These are phyloP conservation scores for Lepidothrix coronata DNA, from an alignment of 2,113 vertebrate genomes.

Conservation along the genomic window DNA sequence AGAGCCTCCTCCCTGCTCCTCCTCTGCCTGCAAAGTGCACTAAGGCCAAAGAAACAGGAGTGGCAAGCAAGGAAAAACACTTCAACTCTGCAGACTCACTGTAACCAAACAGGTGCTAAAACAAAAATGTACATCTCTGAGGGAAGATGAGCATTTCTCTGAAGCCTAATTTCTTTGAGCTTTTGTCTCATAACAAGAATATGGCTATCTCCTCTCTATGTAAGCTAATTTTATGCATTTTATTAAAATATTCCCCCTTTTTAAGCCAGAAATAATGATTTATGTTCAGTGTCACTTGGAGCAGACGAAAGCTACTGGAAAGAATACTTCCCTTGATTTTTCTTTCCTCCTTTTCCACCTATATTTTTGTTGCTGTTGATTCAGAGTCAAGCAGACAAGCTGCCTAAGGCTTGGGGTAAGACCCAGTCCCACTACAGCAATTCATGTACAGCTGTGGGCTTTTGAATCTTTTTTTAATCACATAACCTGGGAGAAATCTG, in stretches of 20 bases:
- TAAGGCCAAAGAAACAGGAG: not conserved
- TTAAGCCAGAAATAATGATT: not conserved
- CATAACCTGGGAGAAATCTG: not conserved
- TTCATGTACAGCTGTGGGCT: not conserved
- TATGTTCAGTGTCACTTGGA: not conserved
- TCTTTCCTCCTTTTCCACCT: not conserved
- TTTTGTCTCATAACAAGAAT: not conserved
- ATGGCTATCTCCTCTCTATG: not conserved
- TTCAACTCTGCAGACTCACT: not conserved
- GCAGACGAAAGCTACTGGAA: not conserved
- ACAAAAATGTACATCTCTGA: not conserved
- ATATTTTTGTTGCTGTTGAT: not conserved
- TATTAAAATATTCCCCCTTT: not conserved
- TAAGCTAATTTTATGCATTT: not conserved
- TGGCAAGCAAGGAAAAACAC: not conserved
- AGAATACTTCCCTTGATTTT: not conserved
- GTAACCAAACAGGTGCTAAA: not conserved
- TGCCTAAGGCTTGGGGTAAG: not conserved
- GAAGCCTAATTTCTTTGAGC: not conserved
- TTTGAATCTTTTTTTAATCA: not conserved
- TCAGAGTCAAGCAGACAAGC: not conserved
- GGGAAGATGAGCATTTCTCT: not conserved
- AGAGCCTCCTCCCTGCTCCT: not conserved
- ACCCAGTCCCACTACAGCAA: not conserved
- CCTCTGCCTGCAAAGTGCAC: not conserved